A percentile compares a stretch with the other conserved stretches of the same genome.
phyloP scores from a whole-genome alignment of 2,113 vertebrate genomes.

The Chaetodon auriga region DNA sequence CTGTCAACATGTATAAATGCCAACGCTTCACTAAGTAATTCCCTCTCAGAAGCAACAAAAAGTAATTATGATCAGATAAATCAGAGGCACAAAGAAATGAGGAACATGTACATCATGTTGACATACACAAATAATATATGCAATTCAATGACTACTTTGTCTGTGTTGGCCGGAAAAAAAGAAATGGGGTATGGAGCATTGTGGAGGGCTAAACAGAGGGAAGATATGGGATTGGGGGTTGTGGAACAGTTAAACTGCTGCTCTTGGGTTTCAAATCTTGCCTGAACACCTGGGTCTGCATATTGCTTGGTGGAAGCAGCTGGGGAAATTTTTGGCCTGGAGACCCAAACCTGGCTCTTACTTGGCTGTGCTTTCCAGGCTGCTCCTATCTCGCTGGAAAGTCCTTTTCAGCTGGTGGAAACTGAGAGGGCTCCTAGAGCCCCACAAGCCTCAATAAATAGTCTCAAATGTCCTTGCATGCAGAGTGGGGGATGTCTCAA shows the following conservation, averaged over 20 bases:
- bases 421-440: conserved; percentile 70
- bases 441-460: conserved; percentile 75
- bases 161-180: conserved; percentile 10
- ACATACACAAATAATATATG: conserved; percentile 7
- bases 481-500: conserved; percentile 65
- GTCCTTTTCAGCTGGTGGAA: conserved; percentile 76
- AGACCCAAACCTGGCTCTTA: conserved; percentile 69
- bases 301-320: conserved; percentile 74
- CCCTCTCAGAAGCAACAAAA: not conserved
- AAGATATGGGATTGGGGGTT: conserved; percentile 54
- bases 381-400: conserved; percentile 73
- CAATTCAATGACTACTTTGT: conserved; percentile 30
- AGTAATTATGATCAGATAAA: not conserved
- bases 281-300: conserved; percentile 79
- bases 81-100: not conserved
- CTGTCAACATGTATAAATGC: not conserved
- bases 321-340: conserved; percentile 64
- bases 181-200: conserved; percentile 8
- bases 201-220: conserved; percentile 39
- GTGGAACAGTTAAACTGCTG: conserved; percentile 65
- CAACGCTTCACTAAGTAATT: not conserved
- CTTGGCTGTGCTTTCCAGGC: conserved; percentile 62
- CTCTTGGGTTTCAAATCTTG: conserved; percentile 75
- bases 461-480: conserved; percentile 70
- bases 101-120: not conserved